Conservation (phyloP, 2,797 vertebrate species). For the Pseudotriccus pelzelni region DNA sequence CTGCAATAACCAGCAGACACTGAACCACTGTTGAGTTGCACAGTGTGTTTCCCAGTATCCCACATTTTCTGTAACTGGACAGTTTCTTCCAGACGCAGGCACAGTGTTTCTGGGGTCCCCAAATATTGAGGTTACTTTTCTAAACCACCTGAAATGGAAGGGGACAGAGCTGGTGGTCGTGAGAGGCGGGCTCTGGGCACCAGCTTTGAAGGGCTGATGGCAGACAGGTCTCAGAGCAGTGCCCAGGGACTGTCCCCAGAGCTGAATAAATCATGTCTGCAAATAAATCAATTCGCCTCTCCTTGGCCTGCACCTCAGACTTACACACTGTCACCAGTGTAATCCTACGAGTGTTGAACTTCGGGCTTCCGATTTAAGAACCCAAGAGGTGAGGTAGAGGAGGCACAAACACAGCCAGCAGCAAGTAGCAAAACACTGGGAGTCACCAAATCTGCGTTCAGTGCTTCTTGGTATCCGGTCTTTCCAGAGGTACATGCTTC, state of each 20-base stretch:
- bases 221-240: neutral
- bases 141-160: neutral
- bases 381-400: slow-evolving; percentile 22
- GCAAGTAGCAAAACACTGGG: neutral
- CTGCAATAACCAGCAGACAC: neutral
- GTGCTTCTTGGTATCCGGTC: neutral
- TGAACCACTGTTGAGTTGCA: neutral
- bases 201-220: neutral
- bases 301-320: neutral
- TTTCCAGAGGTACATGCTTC: neutral
- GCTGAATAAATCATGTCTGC: neutral
- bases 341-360: neutral
- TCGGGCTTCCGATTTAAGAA: neutral
- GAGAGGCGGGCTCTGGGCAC: neutral
- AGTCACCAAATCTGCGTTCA: neutral
- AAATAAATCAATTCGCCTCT: neutral
- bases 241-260: neutral
- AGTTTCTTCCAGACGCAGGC: neutral
- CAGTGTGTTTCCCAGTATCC: neutral
- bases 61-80: neutral
- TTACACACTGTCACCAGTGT: neutral
- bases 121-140: neutral
- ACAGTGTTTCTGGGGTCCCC: neutral
- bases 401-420: neutral
- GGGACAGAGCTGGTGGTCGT: neutral